Conservation (phyloP, 1,140 invertebrate species). For the Phymastichus coffea region DNA sequence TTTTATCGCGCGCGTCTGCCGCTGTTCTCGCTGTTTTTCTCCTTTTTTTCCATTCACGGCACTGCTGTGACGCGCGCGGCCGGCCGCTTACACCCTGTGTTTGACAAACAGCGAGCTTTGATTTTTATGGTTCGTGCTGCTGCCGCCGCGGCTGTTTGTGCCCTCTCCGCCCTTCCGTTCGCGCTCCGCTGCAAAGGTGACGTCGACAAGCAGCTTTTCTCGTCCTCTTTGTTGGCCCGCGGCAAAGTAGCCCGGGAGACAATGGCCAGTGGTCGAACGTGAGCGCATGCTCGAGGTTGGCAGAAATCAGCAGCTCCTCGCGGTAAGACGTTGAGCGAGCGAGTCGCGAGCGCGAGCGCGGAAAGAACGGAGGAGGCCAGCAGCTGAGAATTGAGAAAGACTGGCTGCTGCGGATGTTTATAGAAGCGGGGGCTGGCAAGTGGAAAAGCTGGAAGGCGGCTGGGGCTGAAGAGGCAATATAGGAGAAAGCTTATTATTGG, state of each 20-base stretch:
- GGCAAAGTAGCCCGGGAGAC: not conserved
- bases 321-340: too few species aligned
- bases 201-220: too few species aligned
- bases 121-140: constrained; percentile 9
- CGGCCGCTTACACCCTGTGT: constrained; percentile 21
- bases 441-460: constrained; percentile 30
- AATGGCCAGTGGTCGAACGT: not conserved
- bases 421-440: constrained; percentile 1
- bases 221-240: not conserved
- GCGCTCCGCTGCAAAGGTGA: too few species aligned
- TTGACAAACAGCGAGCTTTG: constrained; percentile 27
- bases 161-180: constrained; percentile 13
- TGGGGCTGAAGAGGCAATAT: constrained; percentile 55
- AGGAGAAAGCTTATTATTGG: constrained; percentile 60
- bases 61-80: not conserved
- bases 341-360: not conserved
- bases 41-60: constrained; percentile 10
- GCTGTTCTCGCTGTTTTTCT: not conserved
- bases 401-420: constrained; percentile 33
- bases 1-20: not conserved
- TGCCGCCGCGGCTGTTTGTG: not conserved
- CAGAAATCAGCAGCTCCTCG: too few species aligned
- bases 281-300: too few species aligned
- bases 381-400: constrained; percentile 27
- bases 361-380: not conserved